A percentile compares a stretch with the other conserved stretches of the same genome.
Evolutionary conservation across 2,113 vertebrate species (phyloP).

Genomic region (Cephalophus harveyi): DNA sequence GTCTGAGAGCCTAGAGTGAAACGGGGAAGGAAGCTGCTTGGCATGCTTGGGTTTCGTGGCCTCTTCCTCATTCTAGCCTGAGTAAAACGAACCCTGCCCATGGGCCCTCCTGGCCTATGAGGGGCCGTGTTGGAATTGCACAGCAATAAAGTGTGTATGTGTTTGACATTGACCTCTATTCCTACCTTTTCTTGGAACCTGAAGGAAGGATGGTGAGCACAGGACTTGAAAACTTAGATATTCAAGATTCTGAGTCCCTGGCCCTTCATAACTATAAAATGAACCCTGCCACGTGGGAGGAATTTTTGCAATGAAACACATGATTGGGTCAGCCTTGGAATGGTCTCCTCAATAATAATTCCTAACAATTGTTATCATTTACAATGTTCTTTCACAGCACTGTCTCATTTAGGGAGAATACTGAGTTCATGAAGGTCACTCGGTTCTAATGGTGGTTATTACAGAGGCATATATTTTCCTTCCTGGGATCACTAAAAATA

Average conservation of each 20-base stretch:
- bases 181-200: not conserved
- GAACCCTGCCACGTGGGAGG: not conserved
- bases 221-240: not conserved
- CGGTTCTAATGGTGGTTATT: not conserved
- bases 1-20: not conserved
- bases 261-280: not conserved
- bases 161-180: not conserved
- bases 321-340: not conserved
- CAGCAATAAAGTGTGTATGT: not conserved
- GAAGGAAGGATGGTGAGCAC: not conserved
- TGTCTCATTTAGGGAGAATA: not conserved
- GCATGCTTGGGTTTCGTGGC: not conserved
- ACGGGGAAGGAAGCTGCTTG: not conserved
- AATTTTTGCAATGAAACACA: not conserved
- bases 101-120: not conserved
- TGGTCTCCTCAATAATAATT: not conserved
- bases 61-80: not conserved
- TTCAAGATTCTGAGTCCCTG: not conserved
- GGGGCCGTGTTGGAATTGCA: not conserved
- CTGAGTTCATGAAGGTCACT: not conserved
- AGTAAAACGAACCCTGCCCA: not conserved
- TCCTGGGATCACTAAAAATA: not conserved
- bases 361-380: not conserved
- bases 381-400: not conserved
- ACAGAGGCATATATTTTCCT: not conserved